Percentiles rank a stretch among this genome's conserved stretches.
Conservation (phyloP, 2,113 vertebrate genomes). For the Thryonomys swinderianus region DNA sequence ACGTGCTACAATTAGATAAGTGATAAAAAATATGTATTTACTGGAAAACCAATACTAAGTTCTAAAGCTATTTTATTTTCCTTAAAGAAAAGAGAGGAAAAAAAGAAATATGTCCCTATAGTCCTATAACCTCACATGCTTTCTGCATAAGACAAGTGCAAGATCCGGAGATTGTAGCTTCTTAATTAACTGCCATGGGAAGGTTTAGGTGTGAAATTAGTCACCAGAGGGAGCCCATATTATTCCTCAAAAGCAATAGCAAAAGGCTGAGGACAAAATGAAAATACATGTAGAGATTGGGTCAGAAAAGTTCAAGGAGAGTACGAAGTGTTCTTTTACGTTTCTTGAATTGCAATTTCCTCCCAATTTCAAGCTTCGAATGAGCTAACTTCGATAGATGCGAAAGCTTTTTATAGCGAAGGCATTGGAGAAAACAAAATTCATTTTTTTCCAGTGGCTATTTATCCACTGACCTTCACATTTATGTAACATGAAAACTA, state of each 20-base stretch:
- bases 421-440: constrained; percentile 6
- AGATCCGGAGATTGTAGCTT: constrained; percentile 6
- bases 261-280: constrained; percentile 53
- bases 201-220: constrained; percentile 86
- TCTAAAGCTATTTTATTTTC: background rate
- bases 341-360: constrained; percentile 18
- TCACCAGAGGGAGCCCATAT: constrained; percentile 88
- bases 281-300: constrained; percentile 31
- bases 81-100: background rate
- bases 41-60: background rate
- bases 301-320: constrained; percentile 61
- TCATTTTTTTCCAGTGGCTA: background rate
- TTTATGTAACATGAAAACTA: constrained; percentile 18
- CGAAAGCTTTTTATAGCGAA: constrained; percentile 3
- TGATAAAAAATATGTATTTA: background rate
- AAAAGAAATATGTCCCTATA: background rate
- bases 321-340: constrained; percentile 50
- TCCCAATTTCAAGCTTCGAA: constrained; percentile 42
- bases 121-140: background rate
- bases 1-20: background rate
- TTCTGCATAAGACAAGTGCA: background rate
- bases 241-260: constrained; percentile 79
- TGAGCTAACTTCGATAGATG: constrained; percentile 46
- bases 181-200: constrained; percentile 79
- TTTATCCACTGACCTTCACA: constrained; percentile 51